Evolutionary conservation across 2,888 invertebrate genomes (phyloP), one percentile per base, ranked within the genome.

Genomic region (Patella caerulea): DNA sequence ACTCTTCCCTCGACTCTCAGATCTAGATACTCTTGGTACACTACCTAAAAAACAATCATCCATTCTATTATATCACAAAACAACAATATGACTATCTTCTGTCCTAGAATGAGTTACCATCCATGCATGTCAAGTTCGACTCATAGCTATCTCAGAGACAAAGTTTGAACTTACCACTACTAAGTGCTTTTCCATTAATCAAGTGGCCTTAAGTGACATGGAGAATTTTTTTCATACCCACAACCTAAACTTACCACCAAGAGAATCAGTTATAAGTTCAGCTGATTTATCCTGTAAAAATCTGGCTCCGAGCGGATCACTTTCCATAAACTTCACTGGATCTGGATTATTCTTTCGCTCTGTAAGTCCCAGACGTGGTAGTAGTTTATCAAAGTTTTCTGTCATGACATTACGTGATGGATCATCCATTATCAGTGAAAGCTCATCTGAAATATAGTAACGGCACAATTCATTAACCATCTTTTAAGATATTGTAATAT

Each of bases 221-320:
- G 9, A 45, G 45, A 45, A 45, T 45, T 9, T 1, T 9, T 45
- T 34, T 45, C 9, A 45, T 9, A 45, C 9, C 45, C 45, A 45
- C 45, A 45, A 45, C 45, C 45, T 45, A 45, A 45, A 45, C 45
- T 45, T 45, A 45, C 45, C 45, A 65, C 65, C 65, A 9, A 52
- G 34, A 7, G 72, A 69, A n/a, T 73, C 74, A 45, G 71, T 73
- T 11, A 75, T 54, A 17, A 75, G 79, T 29, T 82, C 78, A 24
- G 80, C 77, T 12, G 75, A 69, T n/a, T 77, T 75, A 24, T 65
- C 69, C 5, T 80, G 56, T 15, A 86, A 78, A 53, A 81, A 76
- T 53, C 80, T 81, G 11, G 92, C 89, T 3, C 94, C 94, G 9
- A 94, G 89, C 2, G 94, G 93, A 87, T 94, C 94, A 45, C 91